phyloP scores from a whole-genome alignment of 2,888 invertebrate species.

The Pilophorus perplexus region DNA sequence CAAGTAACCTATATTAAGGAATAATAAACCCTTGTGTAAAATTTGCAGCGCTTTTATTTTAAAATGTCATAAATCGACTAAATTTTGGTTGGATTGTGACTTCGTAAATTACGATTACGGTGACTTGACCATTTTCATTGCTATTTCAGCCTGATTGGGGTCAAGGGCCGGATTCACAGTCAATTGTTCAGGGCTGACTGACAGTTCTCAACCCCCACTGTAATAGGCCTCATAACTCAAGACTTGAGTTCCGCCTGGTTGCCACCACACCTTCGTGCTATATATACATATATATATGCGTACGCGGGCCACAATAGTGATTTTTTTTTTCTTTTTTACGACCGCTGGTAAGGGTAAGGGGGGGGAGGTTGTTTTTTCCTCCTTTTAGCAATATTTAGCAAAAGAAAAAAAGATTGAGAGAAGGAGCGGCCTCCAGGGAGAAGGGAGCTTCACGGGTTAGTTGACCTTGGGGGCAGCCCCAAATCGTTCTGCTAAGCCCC shows the following conservation, averaged over 20 bases:
- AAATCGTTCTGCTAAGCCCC: not conserved
- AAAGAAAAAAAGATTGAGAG: conserved; percentile 1
- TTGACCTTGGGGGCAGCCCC: conserved; percentile 33
- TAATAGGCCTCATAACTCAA: not conserved
- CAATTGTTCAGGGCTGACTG: conserved; percentile 3
- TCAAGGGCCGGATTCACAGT: too few relatives aligned
- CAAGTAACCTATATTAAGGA: too few relatives aligned
- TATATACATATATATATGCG: not conserved
- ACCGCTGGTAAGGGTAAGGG: not conserved
- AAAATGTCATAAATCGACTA: too few relatives aligned
- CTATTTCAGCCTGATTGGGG: too few relatives aligned
- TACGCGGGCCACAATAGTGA: not conserved
- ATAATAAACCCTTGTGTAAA: too few relatives aligned
- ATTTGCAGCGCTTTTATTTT: too few relatives aligned
- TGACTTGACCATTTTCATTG: too few relatives aligned
- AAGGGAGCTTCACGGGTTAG: not conserved
- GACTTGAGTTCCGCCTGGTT: conserved; percentile 8
- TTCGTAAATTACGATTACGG: too few relatives aligned
- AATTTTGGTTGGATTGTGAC: too few relatives aligned
- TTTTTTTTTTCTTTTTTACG: conserved; percentile 1
- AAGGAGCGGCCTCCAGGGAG: not conserved
- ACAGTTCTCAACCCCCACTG: conserved; percentile 10
- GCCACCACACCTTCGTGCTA: not conserved
- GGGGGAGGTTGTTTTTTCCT: too few relatives aligned
- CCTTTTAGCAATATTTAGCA: not conserved